Evolutionary conservation across 2,888 invertebrate genomes (phyloP), one percentile per base, ranked within the genome.

Genomic region (Notodonta dromedarius): DNA sequence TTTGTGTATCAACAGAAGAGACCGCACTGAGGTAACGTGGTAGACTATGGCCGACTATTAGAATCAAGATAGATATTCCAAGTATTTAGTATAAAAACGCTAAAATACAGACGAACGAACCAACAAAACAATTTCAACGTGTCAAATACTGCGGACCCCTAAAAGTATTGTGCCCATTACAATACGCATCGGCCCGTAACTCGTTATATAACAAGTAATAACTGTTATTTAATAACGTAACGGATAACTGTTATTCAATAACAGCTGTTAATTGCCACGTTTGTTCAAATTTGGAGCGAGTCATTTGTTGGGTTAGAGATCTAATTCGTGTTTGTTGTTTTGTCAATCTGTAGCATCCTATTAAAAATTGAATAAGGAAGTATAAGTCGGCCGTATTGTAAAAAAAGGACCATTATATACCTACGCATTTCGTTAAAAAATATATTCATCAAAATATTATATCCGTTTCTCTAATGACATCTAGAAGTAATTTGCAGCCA

Each of bases 181-280:
- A 55, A 40, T 55, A 40, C 58, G 60, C 55, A 60, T 52, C 59
- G 54, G 53, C n/a, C 56, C 61, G 56, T 53, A 60, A 65, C 57
- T 51, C 32, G 61, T 65, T 65, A 62, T 57, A 40, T 52, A 65
- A 62, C 42, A 50, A 9, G 46, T 40, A 55, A 55, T 55, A 55
- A 40, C 61, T 11, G 62, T 65, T 60, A 65, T 65, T 55, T 14
- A 55, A 55, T 14, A 55, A 55, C 40, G 40, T 32, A 9, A 39
- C 55, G 55, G 55, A 40, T 40, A 40, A 55, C 14, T 14, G 40
- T 40, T 55, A 53, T 35, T 35, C 35, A 53, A 32, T 35, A 53
- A 53, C 53, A 5, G 35, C 35, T 53, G 12, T 53, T 53, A 52
- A 52, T 16, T 32, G 32, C 32, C n/a, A 32, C 24, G 24, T 52